These are phyloP conservation scores for Catharus bicknelli DNA, from an alignment of 2,113 vertebrate genomes.

Conservation along the genomic window DNA sequence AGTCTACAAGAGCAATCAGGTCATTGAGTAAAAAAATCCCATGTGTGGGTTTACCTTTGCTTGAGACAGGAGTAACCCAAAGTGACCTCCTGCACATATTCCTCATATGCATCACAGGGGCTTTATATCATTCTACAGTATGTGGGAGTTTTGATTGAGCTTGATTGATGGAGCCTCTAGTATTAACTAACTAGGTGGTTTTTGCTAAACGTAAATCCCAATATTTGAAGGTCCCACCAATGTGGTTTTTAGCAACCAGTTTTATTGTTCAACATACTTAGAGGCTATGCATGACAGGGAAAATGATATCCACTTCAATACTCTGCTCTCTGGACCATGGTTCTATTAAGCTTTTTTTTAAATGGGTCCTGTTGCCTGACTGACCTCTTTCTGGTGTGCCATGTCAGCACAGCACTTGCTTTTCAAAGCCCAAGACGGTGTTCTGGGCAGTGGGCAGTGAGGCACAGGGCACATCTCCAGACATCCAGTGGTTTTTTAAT, in stretches of 20 bases:
- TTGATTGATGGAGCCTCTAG: rapidly evolving
- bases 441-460: not conserved
- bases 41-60: not conserved
- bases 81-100: not conserved
- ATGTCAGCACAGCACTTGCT: not conserved
- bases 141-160: not conserved
- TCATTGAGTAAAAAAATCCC: not conserved
- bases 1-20: rapidly evolving
- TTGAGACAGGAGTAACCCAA: not conserved
- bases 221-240: not conserved
- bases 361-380: not conserved
- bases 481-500: not conserved
- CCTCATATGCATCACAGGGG: not conserved
- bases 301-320: not conserved
- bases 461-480: not conserved
- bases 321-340: not conserved
- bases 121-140: not conserved
- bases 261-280: not conserved
- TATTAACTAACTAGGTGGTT: not conserved
- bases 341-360: not conserved
- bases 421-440: not conserved
- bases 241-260: not conserved
- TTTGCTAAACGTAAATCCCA: not conserved
- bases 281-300: not conserved
- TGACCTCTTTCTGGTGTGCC: not conserved